Conservation (phyloP, 2,797 vertebrate genomes). For the Oreochromis grahami region DNA sequence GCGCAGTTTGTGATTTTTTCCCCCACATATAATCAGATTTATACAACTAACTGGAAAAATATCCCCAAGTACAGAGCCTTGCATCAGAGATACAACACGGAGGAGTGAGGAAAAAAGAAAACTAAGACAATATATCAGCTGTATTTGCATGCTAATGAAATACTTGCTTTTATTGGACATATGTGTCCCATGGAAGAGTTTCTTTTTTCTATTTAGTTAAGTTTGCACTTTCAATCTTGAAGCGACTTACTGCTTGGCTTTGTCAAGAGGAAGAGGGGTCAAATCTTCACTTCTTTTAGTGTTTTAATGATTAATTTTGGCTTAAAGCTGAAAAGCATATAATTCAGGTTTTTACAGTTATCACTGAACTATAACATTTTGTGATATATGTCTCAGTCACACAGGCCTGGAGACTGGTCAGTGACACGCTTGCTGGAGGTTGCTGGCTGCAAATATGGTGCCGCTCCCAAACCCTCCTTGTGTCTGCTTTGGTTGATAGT, state of each 20-base stretch:
- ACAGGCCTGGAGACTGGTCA: neutral
- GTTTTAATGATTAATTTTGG: neutral
- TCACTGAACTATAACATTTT: neutral
- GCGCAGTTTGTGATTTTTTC: fast-evolving
- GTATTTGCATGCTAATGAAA: neutral
- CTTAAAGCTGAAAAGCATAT: neutral
- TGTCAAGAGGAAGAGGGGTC: neutral
- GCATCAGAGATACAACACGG: neutral
- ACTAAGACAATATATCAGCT: neutral
- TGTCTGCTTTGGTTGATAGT: neutral
- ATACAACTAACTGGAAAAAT: neutral
- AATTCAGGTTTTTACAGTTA: neutral
- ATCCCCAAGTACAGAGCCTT: neutral
- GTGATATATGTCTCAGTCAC: neutral
- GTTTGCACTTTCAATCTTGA: neutral
- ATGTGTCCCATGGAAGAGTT: neutral
- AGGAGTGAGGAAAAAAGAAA: neutral
- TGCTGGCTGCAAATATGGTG: neutral
- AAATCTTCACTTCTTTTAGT: neutral
- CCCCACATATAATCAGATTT: neutral
- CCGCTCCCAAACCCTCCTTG: neutral
- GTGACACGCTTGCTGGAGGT: neutral
- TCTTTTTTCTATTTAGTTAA: neutral
- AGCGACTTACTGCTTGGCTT: neutral
- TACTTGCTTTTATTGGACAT: neutral